Evolutionary conservation across 2,888 invertebrate species (phyloP), one percentile per base, ranked within the genome.

Genomic region (Drosophila ezoana): DNA sequence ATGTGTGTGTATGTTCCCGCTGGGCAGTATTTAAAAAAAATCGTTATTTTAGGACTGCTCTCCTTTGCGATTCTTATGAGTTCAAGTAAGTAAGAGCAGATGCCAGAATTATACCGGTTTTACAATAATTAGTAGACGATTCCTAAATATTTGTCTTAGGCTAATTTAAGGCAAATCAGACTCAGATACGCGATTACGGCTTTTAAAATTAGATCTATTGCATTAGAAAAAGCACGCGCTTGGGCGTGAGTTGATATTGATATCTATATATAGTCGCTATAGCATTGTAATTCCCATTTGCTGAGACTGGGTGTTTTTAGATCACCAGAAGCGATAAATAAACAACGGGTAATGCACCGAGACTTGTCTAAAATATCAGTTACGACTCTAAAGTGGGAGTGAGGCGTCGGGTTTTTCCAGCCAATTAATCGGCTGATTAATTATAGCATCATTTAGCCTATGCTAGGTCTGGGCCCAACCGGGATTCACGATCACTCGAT

Each of bases 381-480:
- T 64, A 47, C 47, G 9, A 37, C 32, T 14, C 35, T 16, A 53
- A 60, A 61, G 43, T 66, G 60, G 72, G 57, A 28, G 72, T 40
- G 38, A 16, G 57, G 44, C 32, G 53, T 45, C 10, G 18, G 86
- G 86, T 47, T 69, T 82, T 87, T 79, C 76, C 76, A 76, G 16
- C 10, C 76, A 82, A 81, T 87, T 82, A 76, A 62, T 5, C 16
- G 51, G 18, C 54, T 65, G 87, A 81, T 87, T 70, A 69, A 73
- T 71, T 72, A 76, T 61, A 65, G 64, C 69, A 72, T 49, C 68
- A 64, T 54, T 75, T 77, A 66, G 57, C 74, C 58, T 28, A 28
- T 28, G 28, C 28, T 38, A 47, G 63, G 18, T 18, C 32, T 23
- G 9, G 10, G 18, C 35, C 16, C 43, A n/a, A n/a, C 23, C 77